Conservation (phyloP, 2,797 vertebrate species). For the Coccyzus lansbergi region DNA sequence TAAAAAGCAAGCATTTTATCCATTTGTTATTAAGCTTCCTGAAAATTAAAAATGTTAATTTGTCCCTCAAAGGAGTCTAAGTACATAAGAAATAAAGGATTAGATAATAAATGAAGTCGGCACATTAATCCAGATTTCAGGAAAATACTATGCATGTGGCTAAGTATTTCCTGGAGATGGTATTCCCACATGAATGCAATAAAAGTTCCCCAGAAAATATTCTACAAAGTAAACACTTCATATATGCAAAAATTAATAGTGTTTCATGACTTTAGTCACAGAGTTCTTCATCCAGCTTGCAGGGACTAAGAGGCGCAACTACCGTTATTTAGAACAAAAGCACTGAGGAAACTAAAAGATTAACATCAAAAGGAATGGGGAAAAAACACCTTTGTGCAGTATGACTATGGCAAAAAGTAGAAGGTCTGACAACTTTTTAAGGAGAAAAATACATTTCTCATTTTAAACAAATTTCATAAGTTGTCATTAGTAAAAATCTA, state of each 20-base stretch:
- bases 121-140: neutral
- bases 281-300: neutral
- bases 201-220: neutral
- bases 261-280: neutral
- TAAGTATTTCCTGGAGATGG: neutral
- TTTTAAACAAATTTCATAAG: neutral
- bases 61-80: neutral
- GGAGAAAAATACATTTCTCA: neutral
- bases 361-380: neutral
- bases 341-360: neutral
- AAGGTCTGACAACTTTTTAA: neutral
- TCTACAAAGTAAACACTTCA: neutral
- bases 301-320: neutral
- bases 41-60: neutral
- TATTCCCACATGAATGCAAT: neutral
- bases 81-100: neutral
- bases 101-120: neutral
- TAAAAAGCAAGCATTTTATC: neutral
- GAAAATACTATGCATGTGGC: neutral
- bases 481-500: neutral
- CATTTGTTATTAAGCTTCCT: neutral
- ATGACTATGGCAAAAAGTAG: neutral
- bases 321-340: neutral
- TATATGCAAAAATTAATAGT: neutral
- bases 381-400: too few species aligned